These are phyloP conservation scores for Myxocyprinus asiaticus DNA, from an alignment of 2,113 vertebrate species.

Conservation along the genomic window DNA sequence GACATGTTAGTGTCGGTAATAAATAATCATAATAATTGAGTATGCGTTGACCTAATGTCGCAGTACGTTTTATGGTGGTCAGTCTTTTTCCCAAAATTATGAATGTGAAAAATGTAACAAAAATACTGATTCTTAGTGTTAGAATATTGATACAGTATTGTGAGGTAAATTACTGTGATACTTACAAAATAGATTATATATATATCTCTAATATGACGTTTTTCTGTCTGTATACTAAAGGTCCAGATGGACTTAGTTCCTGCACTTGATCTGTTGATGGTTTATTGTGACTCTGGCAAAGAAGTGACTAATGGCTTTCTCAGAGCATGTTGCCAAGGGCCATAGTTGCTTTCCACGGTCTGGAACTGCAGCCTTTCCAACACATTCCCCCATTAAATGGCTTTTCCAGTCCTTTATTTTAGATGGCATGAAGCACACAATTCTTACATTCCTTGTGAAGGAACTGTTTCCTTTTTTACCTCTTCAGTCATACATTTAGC, in stretches of 20 bases:
- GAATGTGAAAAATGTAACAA: too few species aligned
- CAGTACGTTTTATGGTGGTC: too few species aligned
- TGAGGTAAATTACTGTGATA: too few species aligned
- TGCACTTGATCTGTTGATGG: not conserved
- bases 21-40: too few species aligned
- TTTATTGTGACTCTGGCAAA: not conserved
- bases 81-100: too few species aligned
- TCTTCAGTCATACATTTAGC: not conserved
- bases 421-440: slow-evolving; percentile 36
- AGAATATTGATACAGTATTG: too few species aligned
- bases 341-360: slow-evolving; percentile 10
- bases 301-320: not conserved
- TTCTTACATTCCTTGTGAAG: slow-evolving; percentile 21
- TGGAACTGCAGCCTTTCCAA: slow-evolving; percentile 33
- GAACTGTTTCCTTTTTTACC: slow-evolving; percentile 37
- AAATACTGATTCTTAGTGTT: too few species aligned
- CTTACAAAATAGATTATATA: too few species aligned
- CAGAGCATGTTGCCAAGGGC: not conserved
- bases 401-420: slow-evolving; percentile 57
- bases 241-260: not conserved
- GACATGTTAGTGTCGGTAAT: too few species aligned
- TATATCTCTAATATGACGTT: not conserved
- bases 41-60: too few species aligned
- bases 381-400: slow-evolving; percentile 47
- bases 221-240: not conserved